These are phyloP conservation scores for Tetropium fuscum DNA, from an alignment of 2,888 invertebrate species.

Conservation along the genomic window DNA sequence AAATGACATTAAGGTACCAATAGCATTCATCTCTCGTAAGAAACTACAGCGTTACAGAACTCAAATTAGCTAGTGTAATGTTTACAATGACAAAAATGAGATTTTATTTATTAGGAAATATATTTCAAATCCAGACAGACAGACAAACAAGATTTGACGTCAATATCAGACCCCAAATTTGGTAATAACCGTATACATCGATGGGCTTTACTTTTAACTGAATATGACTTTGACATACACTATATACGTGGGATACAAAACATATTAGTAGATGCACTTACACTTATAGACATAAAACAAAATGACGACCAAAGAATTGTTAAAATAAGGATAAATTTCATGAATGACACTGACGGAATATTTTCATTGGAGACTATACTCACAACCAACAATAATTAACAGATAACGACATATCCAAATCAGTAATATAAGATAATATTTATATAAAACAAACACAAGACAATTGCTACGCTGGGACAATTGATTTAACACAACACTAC, in stretches of 20 bases:
- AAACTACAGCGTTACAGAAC: slow-evolving; percentile 11
- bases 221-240: slow-evolving; percentile 18
- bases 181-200: slow-evolving; percentile 23
- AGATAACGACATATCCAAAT: slow-evolving; percentile 4
- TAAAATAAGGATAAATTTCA: slow-evolving; percentile 8
- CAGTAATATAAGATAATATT: background rate
- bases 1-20: background rate
- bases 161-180: slow-evolving; percentile 22
- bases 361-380: background rate
- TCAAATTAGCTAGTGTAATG: slow-evolving; percentile 19
- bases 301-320: background rate
- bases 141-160: slow-evolving; percentile 21
- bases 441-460: background rate
- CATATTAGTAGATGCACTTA: slow-evolving; percentile 13
- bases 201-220: slow-evolving; percentile 18
- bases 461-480: background rate
- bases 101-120: slow-evolving; percentile 19
- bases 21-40: background rate
- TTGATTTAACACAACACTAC: background rate
- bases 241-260: slow-evolving; percentile 18
- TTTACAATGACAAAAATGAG: slow-evolving; percentile 17
- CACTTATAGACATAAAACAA: slow-evolving; percentile 6
- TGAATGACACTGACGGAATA: background rate
- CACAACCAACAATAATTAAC: slow-evolving; percentile 1
- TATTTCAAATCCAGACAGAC: slow-evolving; percentile 24